These are phyloP conservation scores for Eudasyphora cyanicolor DNA, from an alignment of 2,888 invertebrate genomes.

Conservation along the genomic window DNA sequence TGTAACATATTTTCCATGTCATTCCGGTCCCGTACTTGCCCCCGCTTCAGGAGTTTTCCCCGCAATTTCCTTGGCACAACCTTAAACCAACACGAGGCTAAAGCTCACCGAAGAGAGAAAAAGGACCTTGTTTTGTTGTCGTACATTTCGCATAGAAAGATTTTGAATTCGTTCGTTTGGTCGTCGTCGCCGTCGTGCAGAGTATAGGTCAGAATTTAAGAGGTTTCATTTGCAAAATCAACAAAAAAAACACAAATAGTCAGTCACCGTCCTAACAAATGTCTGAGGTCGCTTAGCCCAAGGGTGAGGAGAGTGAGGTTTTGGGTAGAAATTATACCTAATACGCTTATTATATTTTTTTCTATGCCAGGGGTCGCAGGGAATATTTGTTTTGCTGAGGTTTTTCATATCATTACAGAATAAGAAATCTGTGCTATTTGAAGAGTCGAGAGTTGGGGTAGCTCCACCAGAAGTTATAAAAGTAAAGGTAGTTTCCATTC, in stretches of 20 bases:
- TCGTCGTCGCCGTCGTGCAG: too few species aligned
- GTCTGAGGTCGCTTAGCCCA: not conserved
- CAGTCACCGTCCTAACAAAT: not conserved
- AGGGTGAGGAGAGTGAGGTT: not conserved
- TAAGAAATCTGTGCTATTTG: not conserved
- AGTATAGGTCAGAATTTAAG: slow-evolving; percentile 43
- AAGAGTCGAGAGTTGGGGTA: not conserved
- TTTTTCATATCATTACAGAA: too few species aligned
- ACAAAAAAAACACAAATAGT: not conserved
- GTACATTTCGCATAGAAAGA: slow-evolving; percentile 18
- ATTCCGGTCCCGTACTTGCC: not conserved
- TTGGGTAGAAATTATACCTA: slow-evolving; percentile 30
- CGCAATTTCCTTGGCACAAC: slow-evolving; percentile 39
- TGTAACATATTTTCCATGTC: slow-evolving; percentile 60
- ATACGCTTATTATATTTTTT: slow-evolving; percentile 49
- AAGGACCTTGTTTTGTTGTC: not conserved
- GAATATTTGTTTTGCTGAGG: not conserved
- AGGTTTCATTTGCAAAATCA: slow-evolving; percentile 18
- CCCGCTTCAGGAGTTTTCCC: not conserved
- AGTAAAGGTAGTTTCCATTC: slow-evolving; percentile 23
- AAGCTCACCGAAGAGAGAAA: not conserved
- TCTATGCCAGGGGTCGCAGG: not conserved
- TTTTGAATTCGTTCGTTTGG: not conserved
- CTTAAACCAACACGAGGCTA: slow-evolving; percentile 21
- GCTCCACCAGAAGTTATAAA: not conserved